Evolutionary conservation across 2,113 vertebrate species (phyloP), one percentile per base, ranked within the genome.

Genomic region (Hippoglossus stenolepis): DNA sequence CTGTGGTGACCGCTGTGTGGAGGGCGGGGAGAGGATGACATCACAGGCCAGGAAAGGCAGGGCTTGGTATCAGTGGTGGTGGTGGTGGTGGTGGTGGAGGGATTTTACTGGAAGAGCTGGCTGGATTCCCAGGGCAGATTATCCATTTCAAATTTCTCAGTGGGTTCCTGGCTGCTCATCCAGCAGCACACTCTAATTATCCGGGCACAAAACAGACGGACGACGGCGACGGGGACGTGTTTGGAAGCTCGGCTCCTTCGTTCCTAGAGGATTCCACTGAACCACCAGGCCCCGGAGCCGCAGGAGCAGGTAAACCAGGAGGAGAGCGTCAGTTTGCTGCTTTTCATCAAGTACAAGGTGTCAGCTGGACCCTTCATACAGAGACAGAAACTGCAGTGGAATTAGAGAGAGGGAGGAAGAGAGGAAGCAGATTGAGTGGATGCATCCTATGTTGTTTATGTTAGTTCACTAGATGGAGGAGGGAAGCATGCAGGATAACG

Each of bases 121-220:
- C 87, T 11, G 60, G 0, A 14, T 69, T 80, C 79, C 89, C 53
- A 2, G 73, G 4, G 40, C 60, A 69, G 62, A 66, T 82, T 83
- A 62, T 87, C 74, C 61, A 73, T 80, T 78, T 82, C 79, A 76
- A 58, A 76, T 89, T 78, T 70, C 79, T 87, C 87, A 49, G 64
- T 14, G 73, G 69, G 57, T 70, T 85, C 15, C 69, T 63, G 59
- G 69, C 85, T 65, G 70, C 8, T 1, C 57, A n/a, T n/a, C 49
- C 18, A 17, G 45, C 45, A 17, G 45, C 45, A 47, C 14, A 7
- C 45, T 47, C 45, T 47, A 14, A 47, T 5, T 5, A 5, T 15
- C 17, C 45, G 45, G 15, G 45, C 45, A 15, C 45, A 47, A 5
- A 47, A 17, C 45, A 15, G 45, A 47, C 14, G 45, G 45, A 47